Percentiles rank a stretch among this genome's conserved stretches.
phyloP scores from a whole-genome alignment of 2,113 vertebrate species.

The Amblyornis subalaris region DNA sequence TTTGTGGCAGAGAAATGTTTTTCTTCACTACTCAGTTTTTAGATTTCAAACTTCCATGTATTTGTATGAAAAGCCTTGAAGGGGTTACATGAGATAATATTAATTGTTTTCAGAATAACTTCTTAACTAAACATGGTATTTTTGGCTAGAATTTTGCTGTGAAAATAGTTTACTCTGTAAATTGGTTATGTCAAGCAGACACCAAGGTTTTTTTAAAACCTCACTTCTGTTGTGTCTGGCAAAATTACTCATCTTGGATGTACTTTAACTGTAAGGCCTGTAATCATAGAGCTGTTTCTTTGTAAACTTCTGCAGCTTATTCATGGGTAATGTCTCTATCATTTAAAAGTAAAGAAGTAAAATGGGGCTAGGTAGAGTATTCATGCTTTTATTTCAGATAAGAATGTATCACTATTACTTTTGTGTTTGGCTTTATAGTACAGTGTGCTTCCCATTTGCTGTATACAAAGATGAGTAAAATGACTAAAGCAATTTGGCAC shows the following conservation, averaged over 20 bases:
- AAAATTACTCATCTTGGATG: background rate
- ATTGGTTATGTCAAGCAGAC: background rate
- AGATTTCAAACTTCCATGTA: background rate
- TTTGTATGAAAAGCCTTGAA: background rate
- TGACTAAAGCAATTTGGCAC: background rate
- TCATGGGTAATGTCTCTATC: background rate
- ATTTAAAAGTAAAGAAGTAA: background rate
- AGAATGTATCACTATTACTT: background rate
- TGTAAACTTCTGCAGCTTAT: background rate
- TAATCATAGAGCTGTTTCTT: background rate
- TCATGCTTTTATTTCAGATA: background rate
- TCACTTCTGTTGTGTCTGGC: background rate
- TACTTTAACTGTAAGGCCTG: background rate
- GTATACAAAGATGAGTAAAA: background rate
- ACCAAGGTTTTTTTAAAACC: background rate
- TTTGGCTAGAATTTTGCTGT: background rate
- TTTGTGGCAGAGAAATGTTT: background rate
- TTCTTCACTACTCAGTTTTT: background rate
- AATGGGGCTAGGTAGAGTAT: background rate
- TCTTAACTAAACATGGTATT: background rate
- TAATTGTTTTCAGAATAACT: background rate
- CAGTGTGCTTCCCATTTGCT: background rate
- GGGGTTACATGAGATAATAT: background rate
- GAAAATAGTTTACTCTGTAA: background rate
- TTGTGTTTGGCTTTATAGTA: background rate